Conservation (phyloP, 2,888 invertebrate species). For the Leptinotarsa juncta region DNA sequence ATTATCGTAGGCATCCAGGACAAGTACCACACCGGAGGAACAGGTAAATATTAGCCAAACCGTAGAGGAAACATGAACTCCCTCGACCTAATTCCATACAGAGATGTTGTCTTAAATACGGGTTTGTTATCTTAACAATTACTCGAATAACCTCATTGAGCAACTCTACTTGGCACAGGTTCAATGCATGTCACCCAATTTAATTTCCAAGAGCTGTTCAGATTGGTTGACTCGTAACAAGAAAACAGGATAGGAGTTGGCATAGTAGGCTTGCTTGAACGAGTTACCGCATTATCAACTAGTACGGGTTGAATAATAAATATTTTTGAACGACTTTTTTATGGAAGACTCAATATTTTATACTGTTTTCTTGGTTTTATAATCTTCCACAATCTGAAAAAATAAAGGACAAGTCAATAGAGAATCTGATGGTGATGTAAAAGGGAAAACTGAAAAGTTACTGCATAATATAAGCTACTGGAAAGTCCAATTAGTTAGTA, state of each 20-base stretch:
- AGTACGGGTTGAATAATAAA: no score
- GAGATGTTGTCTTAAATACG: conserved; percentile 23
- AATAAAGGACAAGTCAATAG: no score
- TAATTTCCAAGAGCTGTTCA: conserved; percentile 26
- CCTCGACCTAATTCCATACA: conserved; percentile 21
- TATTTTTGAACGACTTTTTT: no score
- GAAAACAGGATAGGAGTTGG: neutral
- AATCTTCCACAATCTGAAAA: no score
- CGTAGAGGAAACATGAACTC: conserved; percentile 15
- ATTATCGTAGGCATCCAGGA: conserved; percentile 12
- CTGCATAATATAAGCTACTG: no score
- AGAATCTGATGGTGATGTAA: no score
- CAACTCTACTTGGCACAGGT: conserved; percentile 35
- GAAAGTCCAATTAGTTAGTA: no score
- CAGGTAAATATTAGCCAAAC: conserved; percentile 23
- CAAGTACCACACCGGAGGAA: conserved; percentile 4
- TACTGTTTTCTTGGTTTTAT: no score
- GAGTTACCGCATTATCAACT: neutral
- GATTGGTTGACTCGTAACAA: conserved; percentile 18
- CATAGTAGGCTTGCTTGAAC: neutral
- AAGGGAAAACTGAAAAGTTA: no score
- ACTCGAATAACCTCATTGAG: conserved; percentile 31
- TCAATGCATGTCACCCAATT: conserved; percentile 38
- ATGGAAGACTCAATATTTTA: no score
- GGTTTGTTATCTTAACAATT: conserved; percentile 35